phyloP scores from a whole-genome alignment of 1,140 invertebrate genomes.

The Meloidogyne hapla region DNA sequence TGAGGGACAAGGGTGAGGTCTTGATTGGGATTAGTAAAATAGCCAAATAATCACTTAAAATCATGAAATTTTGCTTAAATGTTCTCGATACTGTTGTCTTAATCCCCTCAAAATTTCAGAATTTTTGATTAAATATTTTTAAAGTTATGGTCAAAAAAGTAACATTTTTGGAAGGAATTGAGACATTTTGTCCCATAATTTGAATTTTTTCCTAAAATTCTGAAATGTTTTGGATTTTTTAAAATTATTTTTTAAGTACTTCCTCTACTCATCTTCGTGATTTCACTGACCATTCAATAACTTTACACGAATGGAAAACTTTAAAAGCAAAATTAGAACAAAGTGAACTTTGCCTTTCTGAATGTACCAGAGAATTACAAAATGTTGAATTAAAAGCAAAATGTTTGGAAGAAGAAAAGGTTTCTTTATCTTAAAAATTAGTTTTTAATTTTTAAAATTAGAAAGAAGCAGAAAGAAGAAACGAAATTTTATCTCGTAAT shows the following conservation, averaged over 20 bases:
- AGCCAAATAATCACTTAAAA: not conserved
- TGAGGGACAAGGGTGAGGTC: conserved; percentile 15
- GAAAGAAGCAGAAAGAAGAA: conserved; percentile 43
- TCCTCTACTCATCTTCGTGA: conserved; percentile 29
- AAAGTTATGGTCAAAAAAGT: too few species aligned
- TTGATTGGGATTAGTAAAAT: not conserved
- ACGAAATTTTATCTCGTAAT: conserved; percentile 35
- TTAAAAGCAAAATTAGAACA: conserved; percentile 51
- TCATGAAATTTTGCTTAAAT: too few species aligned
- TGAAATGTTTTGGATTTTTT: conserved; percentile 20
- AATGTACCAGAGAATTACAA: conserved; percentile 40
- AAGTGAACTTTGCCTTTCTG: conserved; percentile 43
- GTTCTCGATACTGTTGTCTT: too few species aligned
- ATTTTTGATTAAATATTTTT: too few species aligned
- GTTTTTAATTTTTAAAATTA: not conserved
- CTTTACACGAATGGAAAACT: conserved; percentile 43
- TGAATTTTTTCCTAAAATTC: too few species aligned
- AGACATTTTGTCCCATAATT: conserved; percentile 9
- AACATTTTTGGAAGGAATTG: too few species aligned
- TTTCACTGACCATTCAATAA: conserved; percentile 41
- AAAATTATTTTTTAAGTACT: conserved; percentile 27
- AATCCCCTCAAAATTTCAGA: too few species aligned
- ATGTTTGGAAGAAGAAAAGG: conserved; percentile 35
- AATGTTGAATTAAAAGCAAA: conserved; percentile 23
- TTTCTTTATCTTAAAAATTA: not conserved